Evolutionary conservation across 2,797 vertebrate species (phyloP).

Genomic region (Anguilla pacifica): DNA sequence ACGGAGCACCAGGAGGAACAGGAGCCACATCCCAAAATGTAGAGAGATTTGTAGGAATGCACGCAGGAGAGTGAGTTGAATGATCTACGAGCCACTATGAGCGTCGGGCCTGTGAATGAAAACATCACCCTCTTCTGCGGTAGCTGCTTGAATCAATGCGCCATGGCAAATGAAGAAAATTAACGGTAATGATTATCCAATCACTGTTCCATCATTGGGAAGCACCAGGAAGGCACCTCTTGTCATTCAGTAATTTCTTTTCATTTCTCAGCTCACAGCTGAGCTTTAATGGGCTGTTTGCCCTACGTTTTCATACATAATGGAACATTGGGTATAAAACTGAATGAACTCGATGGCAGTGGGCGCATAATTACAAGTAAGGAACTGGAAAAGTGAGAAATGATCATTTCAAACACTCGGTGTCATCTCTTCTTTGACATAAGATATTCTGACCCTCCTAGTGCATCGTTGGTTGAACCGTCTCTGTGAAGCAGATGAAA

Average conservation of each 20-base stretch:
- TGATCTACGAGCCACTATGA: not conserved
- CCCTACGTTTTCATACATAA: not conserved
- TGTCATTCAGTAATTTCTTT: not conserved
- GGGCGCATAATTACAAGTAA: conserved; percentile 70
- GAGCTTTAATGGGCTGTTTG: not conserved
- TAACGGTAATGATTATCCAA: not conserved
- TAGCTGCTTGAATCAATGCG: not conserved
- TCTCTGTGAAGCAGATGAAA: conserved; percentile 59
- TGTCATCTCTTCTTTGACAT: conserved; percentile 58
- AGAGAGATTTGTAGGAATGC: not conserved
- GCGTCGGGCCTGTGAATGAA: not conserved
- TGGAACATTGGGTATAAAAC: not conserved
- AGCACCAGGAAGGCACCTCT: conserved; percentile 6
- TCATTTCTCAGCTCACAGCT: not conserved
- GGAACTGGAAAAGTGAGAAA: conserved; percentile 68
- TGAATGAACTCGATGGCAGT: conserved; percentile 39
- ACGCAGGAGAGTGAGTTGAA: not conserved
- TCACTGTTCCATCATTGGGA: not conserved
- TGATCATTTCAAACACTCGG: conserved; percentile 60
- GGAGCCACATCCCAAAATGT: not conserved
- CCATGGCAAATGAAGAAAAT: not conserved
- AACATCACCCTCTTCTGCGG: not conserved
- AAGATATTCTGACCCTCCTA: conserved; percentile 56
- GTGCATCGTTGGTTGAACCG: conserved; percentile 57
- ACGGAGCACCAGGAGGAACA: not conserved